A percentile compares a stretch with the other conserved stretches of the same genome.
These are phyloP conservation scores for Paguma larvata DNA, from an alignment of 2,797 vertebrate species.

Conservation along the genomic window DNA sequence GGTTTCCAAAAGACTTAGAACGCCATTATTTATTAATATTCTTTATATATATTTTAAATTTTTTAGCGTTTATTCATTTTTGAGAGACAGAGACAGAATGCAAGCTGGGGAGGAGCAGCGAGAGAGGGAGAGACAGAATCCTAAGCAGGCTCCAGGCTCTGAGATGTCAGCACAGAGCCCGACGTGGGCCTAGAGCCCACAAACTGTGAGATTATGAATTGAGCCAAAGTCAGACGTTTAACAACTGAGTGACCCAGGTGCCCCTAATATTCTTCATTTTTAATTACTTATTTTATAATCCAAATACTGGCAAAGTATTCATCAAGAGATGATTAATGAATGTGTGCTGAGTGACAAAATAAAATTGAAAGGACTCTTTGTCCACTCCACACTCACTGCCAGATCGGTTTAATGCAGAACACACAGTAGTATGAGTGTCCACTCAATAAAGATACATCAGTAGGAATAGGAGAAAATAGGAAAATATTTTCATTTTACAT, in stretches of 20 bases:
- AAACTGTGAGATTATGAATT: no score
- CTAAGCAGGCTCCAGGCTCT: no score
- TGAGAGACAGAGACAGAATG: no score
- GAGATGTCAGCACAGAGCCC: no score
- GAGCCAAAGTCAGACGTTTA: no score
- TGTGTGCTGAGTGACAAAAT: neutral
- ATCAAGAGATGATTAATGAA: neutral
- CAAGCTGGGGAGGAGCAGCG: no score
- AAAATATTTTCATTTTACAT: neutral
- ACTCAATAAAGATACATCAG: neutral
- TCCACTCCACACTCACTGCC: neutral
- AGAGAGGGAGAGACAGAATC: no score
- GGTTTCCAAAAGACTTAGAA: neutral
- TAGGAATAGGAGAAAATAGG: neutral
- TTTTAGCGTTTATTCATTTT: no score
- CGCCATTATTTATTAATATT: neutral
- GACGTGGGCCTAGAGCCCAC: no score
- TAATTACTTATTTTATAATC: constrained; percentile 37
- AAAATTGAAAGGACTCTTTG: neutral
- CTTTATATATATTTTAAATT: neutral
- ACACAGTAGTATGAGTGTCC: neutral
- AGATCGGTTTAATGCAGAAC: neutral
- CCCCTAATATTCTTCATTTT: neutral
- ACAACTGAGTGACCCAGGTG: no score
- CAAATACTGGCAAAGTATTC: neutral